Base-by-base conservation (phyloP, 2,113 vertebrate species). In the Ciconia maguari region DNA sequence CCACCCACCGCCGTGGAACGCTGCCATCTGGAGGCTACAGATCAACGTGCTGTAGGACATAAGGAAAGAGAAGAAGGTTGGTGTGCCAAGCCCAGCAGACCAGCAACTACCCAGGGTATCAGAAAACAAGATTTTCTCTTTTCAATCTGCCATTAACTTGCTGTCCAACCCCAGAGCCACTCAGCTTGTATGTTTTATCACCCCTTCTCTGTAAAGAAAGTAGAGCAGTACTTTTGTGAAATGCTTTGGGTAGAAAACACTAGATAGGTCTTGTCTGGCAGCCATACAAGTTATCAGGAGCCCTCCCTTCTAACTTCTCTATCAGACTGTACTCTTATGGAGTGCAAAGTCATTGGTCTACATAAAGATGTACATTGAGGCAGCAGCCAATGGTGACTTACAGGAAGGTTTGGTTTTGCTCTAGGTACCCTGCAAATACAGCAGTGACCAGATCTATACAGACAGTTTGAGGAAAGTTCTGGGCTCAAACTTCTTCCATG, bases 1-100 rank as follows among this genome's bases (percentile, higher is more conserved):
- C 17, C 20, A 54, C 9, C 4, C 14, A 22, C 10, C 14, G 29
- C 5, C 2, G 0, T 36, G 71, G 36, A 75, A 62, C 1, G 0
- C n/a, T 76, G 36, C 26, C 8, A 66, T 62, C 57, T 77, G 48
- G 29, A 74, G 26, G 18, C 30, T 75, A 26, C 21, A 54, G 21
- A 85, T 44, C 22, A 34, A 41, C 3, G 1, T 54, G 24, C 44
- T 54, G 5, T 11, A 41, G 36, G n/a, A 44, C 49, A 44, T 3
- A 13, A 14, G 11, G 38, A 41, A 87, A 81, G 25, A 71, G 16
- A 51, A 64, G 32, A 57, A 66, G 16, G 55, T 18, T 82, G 30
- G 5, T 41, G 13, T 77, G 61, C 27, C 61, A 92, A 58, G 18
- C 7, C n/a, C n/a, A 70, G 60, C 18, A 49, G 55, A 75, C 10